Evolutionary conservation across 2,797 vertebrate species (phyloP).

Genomic region (Myotis myotis): DNA sequence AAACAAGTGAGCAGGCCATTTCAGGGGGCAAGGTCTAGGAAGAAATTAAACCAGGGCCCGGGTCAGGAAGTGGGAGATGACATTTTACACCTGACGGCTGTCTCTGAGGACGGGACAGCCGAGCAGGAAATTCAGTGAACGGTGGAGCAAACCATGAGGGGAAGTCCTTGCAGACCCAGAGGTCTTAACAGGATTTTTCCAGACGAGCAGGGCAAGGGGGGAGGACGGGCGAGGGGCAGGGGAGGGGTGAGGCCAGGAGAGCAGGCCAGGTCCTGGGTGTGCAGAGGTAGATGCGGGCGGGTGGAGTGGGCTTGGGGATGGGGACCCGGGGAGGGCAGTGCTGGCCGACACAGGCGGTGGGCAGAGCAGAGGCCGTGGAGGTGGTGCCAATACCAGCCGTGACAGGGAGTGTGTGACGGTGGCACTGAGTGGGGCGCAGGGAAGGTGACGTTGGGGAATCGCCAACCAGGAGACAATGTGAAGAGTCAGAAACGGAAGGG

Average conservation of each 20-base stretch:
- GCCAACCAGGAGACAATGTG: not conserved
- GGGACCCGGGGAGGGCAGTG: fast-evolving
- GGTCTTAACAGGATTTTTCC: not conserved
- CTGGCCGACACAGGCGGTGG: not conserved
- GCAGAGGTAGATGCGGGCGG: not conserved
- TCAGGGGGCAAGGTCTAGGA: fast-evolving
- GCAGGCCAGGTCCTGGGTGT: not conserved
- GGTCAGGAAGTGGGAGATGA: fast-evolving
- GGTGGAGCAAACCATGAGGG: fast-evolving
- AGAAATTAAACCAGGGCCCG: fast-evolving
- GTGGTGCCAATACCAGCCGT: fast-evolving
- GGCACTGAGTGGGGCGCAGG: fast-evolving
- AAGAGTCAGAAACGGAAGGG: not conserved
- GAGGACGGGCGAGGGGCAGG: no score
- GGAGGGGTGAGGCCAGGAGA: no score
- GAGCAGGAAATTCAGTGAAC: not conserved
- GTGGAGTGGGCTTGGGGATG: not conserved
- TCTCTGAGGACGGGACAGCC: not conserved
- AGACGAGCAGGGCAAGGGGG: not conserved
- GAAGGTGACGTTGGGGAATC: not conserved
- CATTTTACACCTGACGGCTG: fast-evolving
- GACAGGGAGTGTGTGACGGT: not conserved
- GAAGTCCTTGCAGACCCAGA: not conserved
- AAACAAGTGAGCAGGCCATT: fast-evolving
- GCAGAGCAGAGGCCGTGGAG: not conserved